phyloP scores from a whole-genome alignment of 2,113 vertebrate genomes.

The Oplegnathus fasciatus region DNA sequence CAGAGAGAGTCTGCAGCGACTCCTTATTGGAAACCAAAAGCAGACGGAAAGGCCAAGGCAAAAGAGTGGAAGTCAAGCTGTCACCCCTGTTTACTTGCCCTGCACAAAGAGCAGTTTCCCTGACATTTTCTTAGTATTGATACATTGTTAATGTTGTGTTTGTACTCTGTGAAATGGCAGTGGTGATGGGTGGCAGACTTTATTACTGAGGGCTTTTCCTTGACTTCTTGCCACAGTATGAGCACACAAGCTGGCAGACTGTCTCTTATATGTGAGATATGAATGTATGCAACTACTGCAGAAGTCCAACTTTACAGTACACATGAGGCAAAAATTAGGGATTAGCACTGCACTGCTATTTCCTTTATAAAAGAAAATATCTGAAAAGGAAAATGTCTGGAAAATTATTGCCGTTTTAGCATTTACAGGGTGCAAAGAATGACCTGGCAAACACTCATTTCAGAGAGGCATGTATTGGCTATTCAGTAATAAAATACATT shows the following conservation, averaged over 20 bases:
- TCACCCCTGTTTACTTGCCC: constrained; percentile 29
- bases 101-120: constrained; percentile 21
- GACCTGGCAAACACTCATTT: constrained; percentile 23
- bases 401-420: constrained; percentile 31
- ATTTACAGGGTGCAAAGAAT: constrained; percentile 44
- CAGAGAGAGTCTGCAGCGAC: constrained; percentile 39
- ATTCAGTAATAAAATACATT: constrained; percentile 15
- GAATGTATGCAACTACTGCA: constrained; percentile 25
- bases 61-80: constrained; percentile 64
- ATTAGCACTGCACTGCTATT: constrained; percentile 3
- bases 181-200: constrained; percentile 30
- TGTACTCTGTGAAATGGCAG: constrained; percentile 23
- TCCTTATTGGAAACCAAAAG: constrained; percentile 47
- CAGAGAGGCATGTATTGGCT: background rate
- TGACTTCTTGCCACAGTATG: background rate
- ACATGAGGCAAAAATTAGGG: background rate
- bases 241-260: background rate
- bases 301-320: constrained; percentile 12
- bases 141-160: constrained; percentile 8
- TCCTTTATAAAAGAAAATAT: constrained; percentile 28
- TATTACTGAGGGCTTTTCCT: background rate
- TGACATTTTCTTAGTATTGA: constrained; percentile 47
- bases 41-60: constrained; percentile 24
- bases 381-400: constrained; percentile 52
- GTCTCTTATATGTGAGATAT: constrained; percentile 12